Evolutionary conservation across 2,888 invertebrate genomes (phyloP).

Genomic region (Argyresthia albistria): DNA sequence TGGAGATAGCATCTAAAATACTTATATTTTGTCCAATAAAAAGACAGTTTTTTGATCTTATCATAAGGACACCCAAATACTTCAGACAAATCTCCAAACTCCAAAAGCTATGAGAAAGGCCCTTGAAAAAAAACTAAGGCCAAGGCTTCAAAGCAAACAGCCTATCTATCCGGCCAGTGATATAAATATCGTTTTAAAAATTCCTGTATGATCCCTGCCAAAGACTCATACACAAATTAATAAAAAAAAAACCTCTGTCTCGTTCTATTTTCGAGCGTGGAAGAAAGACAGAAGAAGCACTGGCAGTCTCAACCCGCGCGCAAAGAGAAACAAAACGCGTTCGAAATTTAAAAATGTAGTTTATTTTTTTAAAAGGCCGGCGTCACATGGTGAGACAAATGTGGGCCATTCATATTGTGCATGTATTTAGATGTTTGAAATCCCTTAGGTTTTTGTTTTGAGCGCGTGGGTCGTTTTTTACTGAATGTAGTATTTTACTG

Average conservation of each 20-base stretch:
- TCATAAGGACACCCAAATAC: conserved; percentile 39
- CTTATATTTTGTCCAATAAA: conserved; percentile 26
- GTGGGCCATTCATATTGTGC: conserved; percentile 29
- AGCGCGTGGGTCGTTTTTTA: background rate
- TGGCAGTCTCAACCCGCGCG: conserved; percentile 20
- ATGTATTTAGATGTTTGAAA: conserved; percentile 36
- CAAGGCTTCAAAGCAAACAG: conserved; percentile 40
- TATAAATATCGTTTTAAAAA: conserved; percentile 46
- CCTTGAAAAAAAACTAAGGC: conserved; percentile 14
- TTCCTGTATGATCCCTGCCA: conserved; percentile 40
- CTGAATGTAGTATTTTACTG: background rate
- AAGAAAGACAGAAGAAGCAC: conserved; percentile 14
- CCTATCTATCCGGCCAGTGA: conserved; percentile 27
- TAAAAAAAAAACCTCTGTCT: conserved; percentile 20
- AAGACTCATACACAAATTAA: conserved; percentile 27
- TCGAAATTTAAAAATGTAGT: conserved; percentile 28
- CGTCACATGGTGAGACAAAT: conserved; percentile 51
- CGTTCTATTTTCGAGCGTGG: conserved; percentile 12
- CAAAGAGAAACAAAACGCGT: conserved; percentile 42
- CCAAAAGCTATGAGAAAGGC: conserved; percentile 12
- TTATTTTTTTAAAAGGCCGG: conserved; percentile 28
- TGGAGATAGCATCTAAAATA: background rate
- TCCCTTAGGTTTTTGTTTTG: conserved; percentile 10
- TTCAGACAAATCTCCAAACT: conserved; percentile 16
- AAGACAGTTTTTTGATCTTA: conserved; percentile 24